These are phyloP conservation scores for Labeo calbasu DNA, from an alignment of 2,797 vertebrate species.

Conservation along the genomic window DNA sequence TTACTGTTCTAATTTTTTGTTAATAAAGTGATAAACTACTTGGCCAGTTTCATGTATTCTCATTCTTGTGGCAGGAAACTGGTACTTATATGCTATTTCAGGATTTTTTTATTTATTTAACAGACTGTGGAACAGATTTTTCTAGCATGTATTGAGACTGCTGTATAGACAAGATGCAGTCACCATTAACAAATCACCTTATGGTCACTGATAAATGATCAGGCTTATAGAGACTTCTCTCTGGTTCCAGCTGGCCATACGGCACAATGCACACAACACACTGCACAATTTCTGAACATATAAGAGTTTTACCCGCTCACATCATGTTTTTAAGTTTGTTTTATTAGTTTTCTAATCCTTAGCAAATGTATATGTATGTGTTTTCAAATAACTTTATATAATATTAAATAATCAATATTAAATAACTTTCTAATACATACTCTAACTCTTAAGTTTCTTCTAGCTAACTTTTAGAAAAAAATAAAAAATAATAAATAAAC, in stretches of 20 bases:
- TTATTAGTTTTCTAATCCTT: not conserved
- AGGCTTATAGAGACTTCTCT: constrained; percentile 51
- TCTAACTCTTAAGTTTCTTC: not conserved
- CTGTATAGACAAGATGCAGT: not conserved
- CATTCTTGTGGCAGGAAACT: not conserved
- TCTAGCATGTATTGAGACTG: not conserved
- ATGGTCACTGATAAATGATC: constrained; percentile 26
- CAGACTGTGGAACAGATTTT: constrained; percentile 20
- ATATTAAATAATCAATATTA: not conserved
- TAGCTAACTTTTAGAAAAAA: not conserved
- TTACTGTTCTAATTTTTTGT: not conserved
- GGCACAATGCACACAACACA: not conserved
- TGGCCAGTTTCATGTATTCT: not conserved
- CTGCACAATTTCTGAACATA: not conserved
- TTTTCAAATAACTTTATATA: not conserved
- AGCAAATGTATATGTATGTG: not conserved
- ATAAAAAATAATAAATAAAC: not conserved
- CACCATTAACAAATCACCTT: constrained; percentile 31
- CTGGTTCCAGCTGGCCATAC: constrained; percentile 53
- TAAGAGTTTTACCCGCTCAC: no score
- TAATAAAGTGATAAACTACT: constrained; percentile 1
- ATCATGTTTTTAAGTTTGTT: not conserved
- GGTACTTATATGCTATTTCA: not conserved
- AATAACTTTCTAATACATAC: not conserved
- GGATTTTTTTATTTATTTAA: constrained; percentile 17